Percentiles rank a stretch among this genome's conserved stretches.
Evolutionary conservation across 2,113 vertebrate genomes (phyloP).

Genomic region (Pholis gunnellus): DNA sequence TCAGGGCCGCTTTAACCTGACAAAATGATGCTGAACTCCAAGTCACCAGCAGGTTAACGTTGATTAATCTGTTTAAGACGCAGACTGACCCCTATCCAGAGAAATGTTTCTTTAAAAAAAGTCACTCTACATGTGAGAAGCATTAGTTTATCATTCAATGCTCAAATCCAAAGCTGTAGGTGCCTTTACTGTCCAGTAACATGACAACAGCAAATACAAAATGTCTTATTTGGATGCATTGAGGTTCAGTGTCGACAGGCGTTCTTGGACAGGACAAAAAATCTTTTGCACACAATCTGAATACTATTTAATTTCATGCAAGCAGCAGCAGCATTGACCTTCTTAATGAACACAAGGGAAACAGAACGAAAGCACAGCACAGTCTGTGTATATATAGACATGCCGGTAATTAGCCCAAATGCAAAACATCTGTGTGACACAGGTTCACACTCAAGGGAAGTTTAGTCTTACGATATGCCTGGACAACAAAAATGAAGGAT

Average conservation of each 20-base stretch:
- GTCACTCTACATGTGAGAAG: neutral
- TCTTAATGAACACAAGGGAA: neutral
- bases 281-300: neutral
- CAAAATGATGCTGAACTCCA: slow-evolving; percentile 9
- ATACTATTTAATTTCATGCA: neutral
- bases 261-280: neutral
- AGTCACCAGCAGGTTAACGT: slow-evolving; percentile 17
- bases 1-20: neutral
- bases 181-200: neutral
- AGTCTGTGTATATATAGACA: neutral
- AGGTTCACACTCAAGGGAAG: neutral
- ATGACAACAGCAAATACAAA: neutral
- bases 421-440: neutral
- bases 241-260: neutral
- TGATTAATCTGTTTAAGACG: neutral
- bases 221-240: neutral
- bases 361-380: neutral
- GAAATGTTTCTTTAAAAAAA: neutral
- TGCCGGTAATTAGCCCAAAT: neutral
- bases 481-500: neutral
- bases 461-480: neutral
- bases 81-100: neutral
- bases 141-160: neutral
- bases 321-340: neutral
- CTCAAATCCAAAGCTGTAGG: neutral